Evolutionary conservation across 2,888 invertebrate species (phyloP).

Genomic region (Xestoiulus laeticollis): DNA sequence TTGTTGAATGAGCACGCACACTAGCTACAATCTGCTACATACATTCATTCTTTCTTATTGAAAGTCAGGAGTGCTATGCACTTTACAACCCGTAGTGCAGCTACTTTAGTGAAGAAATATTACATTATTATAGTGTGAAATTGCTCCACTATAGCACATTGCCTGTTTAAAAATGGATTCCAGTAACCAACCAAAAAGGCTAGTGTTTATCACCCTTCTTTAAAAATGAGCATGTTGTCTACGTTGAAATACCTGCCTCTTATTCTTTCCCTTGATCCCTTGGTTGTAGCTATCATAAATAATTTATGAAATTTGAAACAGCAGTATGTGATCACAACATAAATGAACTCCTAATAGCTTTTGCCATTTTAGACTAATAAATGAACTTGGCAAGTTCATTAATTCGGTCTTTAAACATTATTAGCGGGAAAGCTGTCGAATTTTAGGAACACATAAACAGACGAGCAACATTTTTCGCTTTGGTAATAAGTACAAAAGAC

Average conservation of each 20-base stretch:
- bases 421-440: neutral
- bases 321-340: neutral
- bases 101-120: too few species aligned
- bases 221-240: neutral
- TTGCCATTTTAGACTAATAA: neutral
- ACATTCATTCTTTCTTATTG: too few species aligned
- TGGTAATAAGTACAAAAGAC: neutral
- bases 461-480: neutral
- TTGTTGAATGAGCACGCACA: too few species aligned
- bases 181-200: neutral
- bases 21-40: too few species aligned
- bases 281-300: neutral
- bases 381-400: too few species aligned
- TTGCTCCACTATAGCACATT: neutral
- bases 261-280: neutral
- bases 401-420: too few species aligned
- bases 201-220: neutral
- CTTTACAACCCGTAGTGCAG: too few species aligned
- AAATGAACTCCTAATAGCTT: neutral
- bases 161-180: neutral
- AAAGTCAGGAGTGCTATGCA: too few species aligned
- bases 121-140: too few species aligned
- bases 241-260: neutral
- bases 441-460: too few species aligned
- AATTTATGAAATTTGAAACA: neutral